Evolutionary conservation across 1,140 invertebrate species (phyloP).

Genomic region (Drosophila pandora): DNA sequence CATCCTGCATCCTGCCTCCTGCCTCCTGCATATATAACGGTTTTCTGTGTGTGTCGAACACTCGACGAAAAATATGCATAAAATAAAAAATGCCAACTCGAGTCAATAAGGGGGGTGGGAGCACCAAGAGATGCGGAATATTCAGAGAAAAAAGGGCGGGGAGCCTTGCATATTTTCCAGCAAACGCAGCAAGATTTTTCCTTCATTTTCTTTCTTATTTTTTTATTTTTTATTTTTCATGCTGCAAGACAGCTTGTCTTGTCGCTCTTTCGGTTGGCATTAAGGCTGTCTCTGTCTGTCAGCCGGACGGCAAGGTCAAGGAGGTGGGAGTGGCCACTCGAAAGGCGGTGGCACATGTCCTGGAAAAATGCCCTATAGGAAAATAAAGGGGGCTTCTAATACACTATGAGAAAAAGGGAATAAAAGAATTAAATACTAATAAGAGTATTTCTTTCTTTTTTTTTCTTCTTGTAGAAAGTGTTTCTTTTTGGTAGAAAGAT

Average conservation of each 20-base stretch:
- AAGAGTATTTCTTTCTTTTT: no score
- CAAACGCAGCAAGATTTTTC: constrained; percentile 38
- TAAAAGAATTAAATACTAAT: neutral
- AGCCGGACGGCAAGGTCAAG: constrained; percentile 43
- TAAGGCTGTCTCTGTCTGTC: neutral
- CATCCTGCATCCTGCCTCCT: constrained; percentile 3
- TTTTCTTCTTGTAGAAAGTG: no score
- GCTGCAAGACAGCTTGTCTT: constrained; percentile 4
- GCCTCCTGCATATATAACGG: constrained; percentile 18
- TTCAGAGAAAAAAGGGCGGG: neutral
- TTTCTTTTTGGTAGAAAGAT: neutral
- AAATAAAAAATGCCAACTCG: constrained; percentile 32
- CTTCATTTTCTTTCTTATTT: neutral
- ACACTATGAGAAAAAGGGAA: neutral
- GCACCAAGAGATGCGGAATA: constrained; percentile 1
- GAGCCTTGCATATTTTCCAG: constrained; percentile 30
- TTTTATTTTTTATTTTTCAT: neutral
- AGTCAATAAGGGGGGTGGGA: constrained; percentile 18
- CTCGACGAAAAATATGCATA: constrained; percentile 46
- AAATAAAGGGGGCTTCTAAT: neutral
- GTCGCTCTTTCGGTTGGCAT: neutral
- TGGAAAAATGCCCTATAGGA: constrained; percentile 24
- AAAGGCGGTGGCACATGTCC: constrained; percentile 47
- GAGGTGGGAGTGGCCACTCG: constrained; percentile 61
- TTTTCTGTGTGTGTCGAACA: constrained; percentile 32